Evolutionary conservation across 2,797 vertebrate species (phyloP).

Genomic region (Manis javanica): DNA sequence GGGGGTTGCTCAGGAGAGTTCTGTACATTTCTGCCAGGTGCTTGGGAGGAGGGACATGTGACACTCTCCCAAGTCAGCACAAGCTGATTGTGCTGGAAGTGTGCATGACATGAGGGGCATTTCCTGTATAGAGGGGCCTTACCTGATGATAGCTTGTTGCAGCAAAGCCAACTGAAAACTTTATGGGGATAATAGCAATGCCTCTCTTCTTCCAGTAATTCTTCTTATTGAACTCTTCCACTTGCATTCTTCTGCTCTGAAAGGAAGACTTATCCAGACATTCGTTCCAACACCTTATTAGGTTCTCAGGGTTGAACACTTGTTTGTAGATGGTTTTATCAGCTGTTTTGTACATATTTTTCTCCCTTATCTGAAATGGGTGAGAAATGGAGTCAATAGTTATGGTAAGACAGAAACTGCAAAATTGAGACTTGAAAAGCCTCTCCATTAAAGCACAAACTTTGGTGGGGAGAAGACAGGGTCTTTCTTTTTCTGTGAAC

Average conservation of each 20-base stretch:
- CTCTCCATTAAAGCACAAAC: background rate
- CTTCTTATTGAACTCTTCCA: constrained; percentile 89
- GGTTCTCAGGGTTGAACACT: constrained; percentile 88
- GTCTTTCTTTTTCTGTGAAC: background rate
- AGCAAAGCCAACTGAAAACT: constrained; percentile 90
- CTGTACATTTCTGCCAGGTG: background rate
- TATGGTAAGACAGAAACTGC: background rate
- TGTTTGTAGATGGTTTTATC: constrained; percentile 90
- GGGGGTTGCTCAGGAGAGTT: background rate
- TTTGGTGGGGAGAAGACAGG: background rate
- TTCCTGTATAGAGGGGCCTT: background rate
- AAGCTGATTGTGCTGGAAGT: background rate
- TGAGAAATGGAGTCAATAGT: constrained; percentile 6
- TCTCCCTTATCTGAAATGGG: constrained; percentile 91
- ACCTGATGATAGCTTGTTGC: constrained; percentile 92
- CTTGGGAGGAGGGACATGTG: background rate
- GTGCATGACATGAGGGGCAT: background rate
- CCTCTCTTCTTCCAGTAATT: constrained; percentile 94
- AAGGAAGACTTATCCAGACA: constrained; percentile 89
- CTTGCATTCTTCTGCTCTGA: constrained; percentile 80
- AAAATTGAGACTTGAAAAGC: background rate
- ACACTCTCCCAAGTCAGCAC: background rate
- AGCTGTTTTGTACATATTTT: constrained; percentile 92
- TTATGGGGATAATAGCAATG: constrained; percentile 92
- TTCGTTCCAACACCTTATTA: constrained; percentile 91